Base-by-base conservation (phyloP, 2,797 vertebrate species). In the Rhinichthys osculus region DNA sequence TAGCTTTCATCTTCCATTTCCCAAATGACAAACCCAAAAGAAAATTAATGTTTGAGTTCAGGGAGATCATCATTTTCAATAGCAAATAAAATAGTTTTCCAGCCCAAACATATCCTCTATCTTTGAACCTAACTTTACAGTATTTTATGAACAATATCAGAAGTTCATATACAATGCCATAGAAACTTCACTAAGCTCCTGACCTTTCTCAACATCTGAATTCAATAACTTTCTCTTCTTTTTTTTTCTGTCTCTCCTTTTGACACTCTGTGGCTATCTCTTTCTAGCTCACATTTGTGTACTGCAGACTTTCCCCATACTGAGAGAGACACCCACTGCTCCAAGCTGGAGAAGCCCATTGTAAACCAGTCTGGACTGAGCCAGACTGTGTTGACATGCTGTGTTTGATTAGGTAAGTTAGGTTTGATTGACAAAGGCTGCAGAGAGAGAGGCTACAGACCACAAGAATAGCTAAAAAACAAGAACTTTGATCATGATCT, bases 371-470 rank as follows among this genome's bases (percentile, higher is more conserved):
- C 57, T 81, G 76, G 62, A 71, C 82, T 77, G 82, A 85, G 76
- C 80, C 72, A 82, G 64, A 70, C 83, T 70, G 62, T 70, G 35
- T 19, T 35, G n/a, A 81, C 85, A 27, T 74, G 79, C 27, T 50
- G 70, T 40, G 79, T 67, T 81, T 85, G 73, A 84, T 77, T 69
- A 33, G 81, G 38, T 47, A 47, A 16, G 33, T 69, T 23, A 8
- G 17, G 77, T 52, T 88, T 86, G 78, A 88, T 85, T 83, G 76
- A 83, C 70, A 83, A 76, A 78, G 62, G 38, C 67, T 82, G 35
- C 73, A 67, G 83, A 73, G 42, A 82, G 40, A 74, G 38, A 38
- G 5, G 38, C 38, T 73, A 66, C 33, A 35, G 69, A 50, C 47
- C 27, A 38, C 40, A 67, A 71, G 62, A 79, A 83, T 42, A 33